Evolutionary conservation across 2,888 invertebrate species (phyloP).

Genomic region (Corythucha ciliata): DNA sequence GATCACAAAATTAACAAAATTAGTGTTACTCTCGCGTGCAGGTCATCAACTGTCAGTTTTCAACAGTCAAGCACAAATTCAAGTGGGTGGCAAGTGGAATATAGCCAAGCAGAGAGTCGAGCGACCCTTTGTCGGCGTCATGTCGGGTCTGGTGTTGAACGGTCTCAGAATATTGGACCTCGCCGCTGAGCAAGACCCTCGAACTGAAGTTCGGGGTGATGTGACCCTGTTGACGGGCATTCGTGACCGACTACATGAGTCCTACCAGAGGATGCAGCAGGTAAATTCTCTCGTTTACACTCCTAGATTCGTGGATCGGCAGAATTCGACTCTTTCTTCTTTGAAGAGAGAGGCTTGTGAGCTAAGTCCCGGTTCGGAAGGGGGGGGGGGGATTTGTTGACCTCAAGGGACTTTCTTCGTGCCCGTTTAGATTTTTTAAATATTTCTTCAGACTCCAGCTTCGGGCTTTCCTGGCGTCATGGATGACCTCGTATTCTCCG

Average conservation of each 20-base stretch:
- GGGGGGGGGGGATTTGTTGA: background rate
- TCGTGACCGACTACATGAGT: conserved; percentile 57
- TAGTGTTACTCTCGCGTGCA: no score
- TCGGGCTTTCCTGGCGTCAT: conserved; percentile 67
- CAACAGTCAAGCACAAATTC: conserved; percentile 82
- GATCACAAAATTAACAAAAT: no score
- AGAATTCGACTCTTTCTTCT: no score
- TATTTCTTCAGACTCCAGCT: conserved; percentile 59
- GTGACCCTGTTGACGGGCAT: conserved; percentile 47
- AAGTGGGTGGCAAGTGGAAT: conserved; percentile 77
- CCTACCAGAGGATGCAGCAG: conserved; percentile 79
- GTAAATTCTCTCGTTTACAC: no score
- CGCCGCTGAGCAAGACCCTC: conserved; percentile 71
- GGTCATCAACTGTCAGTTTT: conserved; percentile 78
- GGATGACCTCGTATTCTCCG: conserved; percentile 86
- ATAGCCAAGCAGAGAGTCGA: conserved; percentile 58
- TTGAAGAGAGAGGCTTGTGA: background rate
- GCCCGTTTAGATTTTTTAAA: background rate
- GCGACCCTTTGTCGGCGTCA: conserved; percentile 74
- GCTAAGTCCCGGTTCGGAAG: background rate
- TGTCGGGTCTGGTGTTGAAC: conserved; percentile 83
- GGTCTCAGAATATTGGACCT: conserved; percentile 74
- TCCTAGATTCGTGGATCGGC: no score
- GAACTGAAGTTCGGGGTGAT: conserved; percentile 70
- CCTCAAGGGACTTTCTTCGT: background rate